Conservation (phyloP, 2,888 invertebrate genomes). For the Drosophila histrio region DNA sequence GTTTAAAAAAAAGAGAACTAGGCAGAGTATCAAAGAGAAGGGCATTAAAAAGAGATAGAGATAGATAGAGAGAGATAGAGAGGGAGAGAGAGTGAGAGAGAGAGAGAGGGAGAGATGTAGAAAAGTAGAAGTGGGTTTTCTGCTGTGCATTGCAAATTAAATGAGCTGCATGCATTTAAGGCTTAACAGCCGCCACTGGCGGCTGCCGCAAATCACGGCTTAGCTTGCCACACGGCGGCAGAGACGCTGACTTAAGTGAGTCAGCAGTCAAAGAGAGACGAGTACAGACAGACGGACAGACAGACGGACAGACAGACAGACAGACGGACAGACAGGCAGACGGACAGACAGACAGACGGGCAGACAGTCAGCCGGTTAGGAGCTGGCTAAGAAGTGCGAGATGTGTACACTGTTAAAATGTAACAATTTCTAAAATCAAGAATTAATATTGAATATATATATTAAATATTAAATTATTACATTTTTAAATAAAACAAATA, state of each 20-base stretch:
- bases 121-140: not conserved
- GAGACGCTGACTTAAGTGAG: constrained; percentile 62
- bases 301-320: constrained; percentile 4
- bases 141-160: constrained; percentile 65
- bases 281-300: not conserved
- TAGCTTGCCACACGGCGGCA: constrained; percentile 43
- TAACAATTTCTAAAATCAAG: too few relatives aligned
- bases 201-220: constrained; percentile 70
- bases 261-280: constrained; percentile 53
- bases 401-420: too few relatives aligned
- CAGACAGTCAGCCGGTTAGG: constrained; percentile 4
- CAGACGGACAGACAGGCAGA: not conserved
- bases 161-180: constrained; percentile 79
- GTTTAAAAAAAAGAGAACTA: not conserved
- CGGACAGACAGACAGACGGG: not conserved
- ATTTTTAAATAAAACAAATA: too few relatives aligned
- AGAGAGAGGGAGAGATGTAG: not conserved
- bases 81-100: not conserved
- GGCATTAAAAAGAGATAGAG: not conserved
- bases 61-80: not conserved
- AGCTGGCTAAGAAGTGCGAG: constrained; percentile 14
- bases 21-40: not conserved
- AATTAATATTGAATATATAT: too few relatives aligned
- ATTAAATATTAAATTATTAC: too few relatives aligned
- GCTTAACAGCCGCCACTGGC: constrained; percentile 56